These are phyloP conservation scores for Drosophila kanekoi DNA, from an alignment of 2,888 invertebrate genomes.

Conservation along the genomic window DNA sequence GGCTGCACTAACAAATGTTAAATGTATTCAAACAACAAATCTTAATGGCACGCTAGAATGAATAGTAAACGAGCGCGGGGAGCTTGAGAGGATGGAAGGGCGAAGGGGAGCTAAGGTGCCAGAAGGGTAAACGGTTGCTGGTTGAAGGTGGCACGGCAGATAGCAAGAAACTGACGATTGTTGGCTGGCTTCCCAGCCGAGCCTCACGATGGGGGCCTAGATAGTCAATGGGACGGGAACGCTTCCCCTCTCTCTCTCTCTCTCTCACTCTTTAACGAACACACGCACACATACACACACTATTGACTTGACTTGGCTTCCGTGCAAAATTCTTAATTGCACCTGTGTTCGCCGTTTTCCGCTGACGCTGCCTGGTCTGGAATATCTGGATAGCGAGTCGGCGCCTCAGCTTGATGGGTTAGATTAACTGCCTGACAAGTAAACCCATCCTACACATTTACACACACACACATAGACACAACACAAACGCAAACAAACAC, in stretches of 20 bases:
- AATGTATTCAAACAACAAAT: constrained; percentile 81
- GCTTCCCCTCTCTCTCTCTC: not conserved
- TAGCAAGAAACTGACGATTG: constrained; percentile 46
- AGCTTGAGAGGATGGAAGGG: not conserved
- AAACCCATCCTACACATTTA: constrained; percentile 64
- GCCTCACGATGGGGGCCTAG: constrained; percentile 12
- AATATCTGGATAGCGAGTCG: constrained; percentile 72
- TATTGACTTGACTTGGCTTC: constrained; percentile 76
- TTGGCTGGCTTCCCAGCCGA: constrained; percentile 48
- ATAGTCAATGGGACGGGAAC: constrained; percentile 4
- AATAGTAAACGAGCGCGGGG: constrained; percentile 74
- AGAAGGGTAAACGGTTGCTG: constrained; percentile 31
- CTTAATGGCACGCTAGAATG: constrained; percentile 81
- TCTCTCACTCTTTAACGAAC: not conserved
- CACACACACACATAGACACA: constrained; percentile 22
- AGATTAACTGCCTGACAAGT: constrained; percentile 83
- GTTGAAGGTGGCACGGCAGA: constrained; percentile 37
- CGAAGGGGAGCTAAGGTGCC: constrained; percentile 25
- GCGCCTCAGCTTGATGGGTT: constrained; percentile 73
- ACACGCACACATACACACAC: constrained; percentile 2
- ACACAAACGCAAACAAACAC: constrained; percentile 31
- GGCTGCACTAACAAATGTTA: constrained; percentile 77
- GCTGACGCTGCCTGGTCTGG: constrained; percentile 69
- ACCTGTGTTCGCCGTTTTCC: constrained; percentile 78
- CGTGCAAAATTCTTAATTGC: constrained; percentile 82